These are phyloP conservation scores for Frieseomelitta varia DNA, from an alignment of 1,140 invertebrate genomes.

Conservation along the genomic window DNA sequence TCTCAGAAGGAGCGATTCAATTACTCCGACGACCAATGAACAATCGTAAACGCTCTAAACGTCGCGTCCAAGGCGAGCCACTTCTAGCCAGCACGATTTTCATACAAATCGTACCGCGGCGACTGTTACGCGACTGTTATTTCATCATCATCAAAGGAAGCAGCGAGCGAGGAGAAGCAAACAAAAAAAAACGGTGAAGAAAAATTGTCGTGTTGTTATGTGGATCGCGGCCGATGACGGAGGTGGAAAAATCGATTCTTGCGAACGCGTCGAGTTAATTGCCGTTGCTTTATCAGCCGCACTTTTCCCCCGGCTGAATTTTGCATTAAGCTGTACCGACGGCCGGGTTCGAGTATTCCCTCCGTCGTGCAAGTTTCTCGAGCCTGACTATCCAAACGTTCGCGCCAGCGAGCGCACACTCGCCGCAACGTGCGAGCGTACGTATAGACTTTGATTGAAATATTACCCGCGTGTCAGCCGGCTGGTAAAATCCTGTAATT, in stretches of 20 bases:
- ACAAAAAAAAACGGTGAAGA: background rate
- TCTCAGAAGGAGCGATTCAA: conserved; percentile 4
- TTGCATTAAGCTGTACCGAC: conserved; percentile 2
- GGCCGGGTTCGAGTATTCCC: conserved; percentile 26
- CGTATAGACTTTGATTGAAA: conserved; percentile 64
- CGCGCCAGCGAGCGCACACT: background rate
- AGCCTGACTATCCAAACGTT: background rate
- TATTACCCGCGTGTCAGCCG: conserved; percentile 42
- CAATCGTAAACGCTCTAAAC: conserved; percentile 17
- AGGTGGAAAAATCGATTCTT: conserved; percentile 21
- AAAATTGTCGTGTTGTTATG: conserved; percentile 2
- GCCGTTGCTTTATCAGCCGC: conserved; percentile 16
- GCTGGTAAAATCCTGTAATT: conserved; percentile 60
- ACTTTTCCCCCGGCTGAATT: conserved; percentile 10
- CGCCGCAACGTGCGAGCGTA: conserved; percentile 2
- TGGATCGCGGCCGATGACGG: background rate
- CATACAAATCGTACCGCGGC: background rate
- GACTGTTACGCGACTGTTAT: background rate
- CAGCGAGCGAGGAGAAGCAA: background rate
- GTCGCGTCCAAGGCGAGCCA: conserved; percentile 35
- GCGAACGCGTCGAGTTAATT: conserved; percentile 31
- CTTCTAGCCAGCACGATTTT: conserved; percentile 8
- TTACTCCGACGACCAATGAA: conserved; percentile 5
- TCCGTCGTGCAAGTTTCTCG: background rate
- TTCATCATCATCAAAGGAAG: conserved; percentile 26